Conservation (phyloP, 2,888 invertebrate species). For the Synanthedon vespiformis region DNA sequence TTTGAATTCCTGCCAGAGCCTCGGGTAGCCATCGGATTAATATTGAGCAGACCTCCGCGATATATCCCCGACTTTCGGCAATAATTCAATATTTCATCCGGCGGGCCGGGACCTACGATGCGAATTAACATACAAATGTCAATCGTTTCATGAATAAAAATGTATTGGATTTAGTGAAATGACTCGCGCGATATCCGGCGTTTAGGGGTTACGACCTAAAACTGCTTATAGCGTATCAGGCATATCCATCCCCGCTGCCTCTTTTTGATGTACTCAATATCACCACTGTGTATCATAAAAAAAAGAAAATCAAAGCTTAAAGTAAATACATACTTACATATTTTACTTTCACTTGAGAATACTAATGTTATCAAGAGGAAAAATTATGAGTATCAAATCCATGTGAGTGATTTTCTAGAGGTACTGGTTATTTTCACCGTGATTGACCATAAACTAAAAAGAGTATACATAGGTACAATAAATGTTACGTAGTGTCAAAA, state of each 20-base stretch:
- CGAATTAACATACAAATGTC: slow-evolving; percentile 71
- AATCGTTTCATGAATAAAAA: slow-evolving; percentile 71
- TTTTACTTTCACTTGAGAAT: no score
- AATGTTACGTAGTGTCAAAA: no score
- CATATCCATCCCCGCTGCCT: no score
- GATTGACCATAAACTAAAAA: no score
- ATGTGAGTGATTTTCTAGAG: no score
- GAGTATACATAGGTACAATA: no score
- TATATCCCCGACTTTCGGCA: slow-evolving; percentile 64
- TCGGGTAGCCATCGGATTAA: slow-evolving; percentile 64
- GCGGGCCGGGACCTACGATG: slow-evolving; percentile 57
- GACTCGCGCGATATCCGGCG: slow-evolving; percentile 49
- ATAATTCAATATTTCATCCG: slow-evolving; percentile 70
- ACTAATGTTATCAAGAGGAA: no score
- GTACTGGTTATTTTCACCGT: no score
- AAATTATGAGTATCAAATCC: no score
- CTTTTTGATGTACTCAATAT: slow-evolving; percentile 18
- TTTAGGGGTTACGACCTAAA: slow-evolving; percentile 38
- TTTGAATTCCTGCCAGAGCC: slow-evolving; percentile 68
- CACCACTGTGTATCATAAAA: slow-evolving; percentile 9
- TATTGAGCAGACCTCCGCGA: slow-evolving; percentile 60
- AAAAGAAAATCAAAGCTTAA: slow-evolving; percentile 8
- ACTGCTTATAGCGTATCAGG: slow-evolving; percentile 41
- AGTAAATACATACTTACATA: no score
- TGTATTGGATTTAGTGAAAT: slow-evolving; percentile 69